Evolutionary conservation across 2,113 vertebrate genomes (phyloP).

Genomic region (Aegithalos caudatus): DNA sequence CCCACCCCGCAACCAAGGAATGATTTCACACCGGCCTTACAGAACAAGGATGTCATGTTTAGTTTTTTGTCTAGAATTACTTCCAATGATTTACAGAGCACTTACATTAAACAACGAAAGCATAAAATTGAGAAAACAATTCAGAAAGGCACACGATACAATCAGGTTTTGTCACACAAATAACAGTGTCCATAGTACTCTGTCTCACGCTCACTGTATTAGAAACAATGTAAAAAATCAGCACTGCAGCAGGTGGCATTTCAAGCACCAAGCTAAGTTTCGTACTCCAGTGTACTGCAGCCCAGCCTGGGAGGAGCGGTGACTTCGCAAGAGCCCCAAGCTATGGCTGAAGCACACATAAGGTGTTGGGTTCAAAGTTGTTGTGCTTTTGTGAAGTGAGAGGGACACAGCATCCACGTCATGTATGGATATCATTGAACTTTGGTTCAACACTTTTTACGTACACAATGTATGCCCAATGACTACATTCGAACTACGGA

Average conservation of each 20-base stretch:
- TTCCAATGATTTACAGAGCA: slow-evolving; percentile 32
- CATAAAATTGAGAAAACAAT: slow-evolving; percentile 2
- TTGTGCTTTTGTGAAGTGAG: not conserved
- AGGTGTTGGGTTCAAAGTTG: fast-evolving
- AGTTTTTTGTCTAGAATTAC: slow-evolving; percentile 18
- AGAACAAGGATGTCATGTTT: slow-evolving; percentile 1
- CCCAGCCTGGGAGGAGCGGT: not conserved
- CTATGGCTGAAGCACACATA: not conserved
- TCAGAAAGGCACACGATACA: slow-evolving; percentile 41
- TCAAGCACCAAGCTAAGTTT: not conserved
- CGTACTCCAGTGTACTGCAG: fast-evolving
- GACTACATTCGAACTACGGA: not conserved
- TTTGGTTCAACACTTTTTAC: not conserved
- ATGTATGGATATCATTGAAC: not conserved
- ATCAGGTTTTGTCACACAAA: not conserved
- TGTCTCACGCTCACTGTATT: not conserved
- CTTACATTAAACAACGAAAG: slow-evolving; percentile 29
- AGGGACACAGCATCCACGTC: not conserved
- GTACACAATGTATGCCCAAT: not conserved
- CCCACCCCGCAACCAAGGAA: not conserved
- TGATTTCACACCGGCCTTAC: not conserved
- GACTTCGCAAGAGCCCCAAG: fast-evolving
- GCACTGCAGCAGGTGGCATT: not conserved
- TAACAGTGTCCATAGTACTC: not conserved
- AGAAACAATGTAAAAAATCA: not conserved